Conservation (phyloP, 2,797 vertebrate genomes). For the Lycodopsis pacificus region DNA sequence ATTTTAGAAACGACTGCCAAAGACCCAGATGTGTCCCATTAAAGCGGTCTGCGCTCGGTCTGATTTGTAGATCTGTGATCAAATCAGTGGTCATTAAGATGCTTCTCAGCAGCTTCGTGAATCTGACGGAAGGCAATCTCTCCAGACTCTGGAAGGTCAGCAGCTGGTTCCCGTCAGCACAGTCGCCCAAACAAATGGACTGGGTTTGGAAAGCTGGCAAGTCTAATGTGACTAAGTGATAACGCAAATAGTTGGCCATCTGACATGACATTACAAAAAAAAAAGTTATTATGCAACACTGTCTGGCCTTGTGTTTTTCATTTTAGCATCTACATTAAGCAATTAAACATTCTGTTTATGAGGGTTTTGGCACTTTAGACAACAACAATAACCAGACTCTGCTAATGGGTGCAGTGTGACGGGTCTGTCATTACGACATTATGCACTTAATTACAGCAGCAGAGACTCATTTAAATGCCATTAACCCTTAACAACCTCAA, state of each 20-base stretch:
- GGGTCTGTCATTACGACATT: not conserved
- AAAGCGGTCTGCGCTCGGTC: not conserved
- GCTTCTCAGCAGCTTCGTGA: conserved; percentile 12
- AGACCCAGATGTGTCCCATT: not conserved
- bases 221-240: conserved; percentile 43
- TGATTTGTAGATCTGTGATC: conserved; percentile 28
- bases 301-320: conserved; percentile 26
- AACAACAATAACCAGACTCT: not conserved
- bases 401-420: conserved; percentile 6
- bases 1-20: conserved; percentile 5
- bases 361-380: not conserved
- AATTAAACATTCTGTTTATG: not conserved
- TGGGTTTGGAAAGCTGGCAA: conserved; percentile 11
- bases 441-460: not conserved
- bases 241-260: conserved; percentile 39
- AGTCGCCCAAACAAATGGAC: conserved; percentile 35
- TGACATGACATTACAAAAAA: conserved; percentile 37
- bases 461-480: not conserved
- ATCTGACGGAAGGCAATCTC: conserved; percentile 22
- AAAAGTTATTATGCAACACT: conserved; percentile 16
- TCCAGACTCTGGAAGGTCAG: conserved; percentile 42
- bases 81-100: conserved; percentile 16
- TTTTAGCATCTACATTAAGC: conserved; percentile 15
- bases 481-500: not conserved
- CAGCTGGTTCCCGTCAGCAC: conserved; percentile 52